Evolutionary conservation across 2,797 vertebrate genomes (phyloP), one percentile per base, ranked within the genome.

Genomic region (Oreortyx pictus): DNA sequence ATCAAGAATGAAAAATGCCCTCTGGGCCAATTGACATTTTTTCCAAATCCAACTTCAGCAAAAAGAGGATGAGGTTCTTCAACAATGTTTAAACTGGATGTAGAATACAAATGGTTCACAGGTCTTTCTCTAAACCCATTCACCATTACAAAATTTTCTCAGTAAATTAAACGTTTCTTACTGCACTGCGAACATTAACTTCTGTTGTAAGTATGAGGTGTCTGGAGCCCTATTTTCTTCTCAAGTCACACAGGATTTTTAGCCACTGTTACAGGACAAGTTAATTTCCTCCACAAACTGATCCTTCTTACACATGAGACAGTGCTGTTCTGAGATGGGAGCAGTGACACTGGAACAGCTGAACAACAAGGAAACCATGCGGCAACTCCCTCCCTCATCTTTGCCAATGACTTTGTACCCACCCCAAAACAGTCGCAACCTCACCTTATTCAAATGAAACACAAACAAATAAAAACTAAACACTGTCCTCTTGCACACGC

Each of bases 171-270:
- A 47, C 20, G 25, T 49, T n/a, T 88, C n/a, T 39, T 60, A n/a
- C 29, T 18, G 5, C 44, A 49, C 22, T n/a, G 19, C 23, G 17
- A 54, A 33, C 29, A 20, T 35, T 11, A 72, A 31, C 16, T 3
- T 31, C 59, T 66, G 25, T 46, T 72, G 5, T 25, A 31, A 61
- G n/a, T n/a, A n/a, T n/a, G n/a, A n/a, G n/a, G n/a, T n/a, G n/a
- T n/a, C n/a, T n/a, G n/a, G n/a, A n/a, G n/a, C n/a, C n/a, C n/a
- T n/a, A n/a, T n/a, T n/a, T n/a, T 82, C 19, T 8, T 44, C 57
- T 22, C 16, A 74, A 31, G 10, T 23, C 18, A 59, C 0, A 0
- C 1, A 23, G 17, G 27, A 67, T 24, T 31, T 66, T 91, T 27
- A 71, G 44, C 31, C 11, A 20, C 24, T 72, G 19, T 56, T 64